These are phyloP conservation scores for Zosterops pallidus DNA, from an alignment of 2,113 vertebrate genomes.

Conservation along the genomic window DNA sequence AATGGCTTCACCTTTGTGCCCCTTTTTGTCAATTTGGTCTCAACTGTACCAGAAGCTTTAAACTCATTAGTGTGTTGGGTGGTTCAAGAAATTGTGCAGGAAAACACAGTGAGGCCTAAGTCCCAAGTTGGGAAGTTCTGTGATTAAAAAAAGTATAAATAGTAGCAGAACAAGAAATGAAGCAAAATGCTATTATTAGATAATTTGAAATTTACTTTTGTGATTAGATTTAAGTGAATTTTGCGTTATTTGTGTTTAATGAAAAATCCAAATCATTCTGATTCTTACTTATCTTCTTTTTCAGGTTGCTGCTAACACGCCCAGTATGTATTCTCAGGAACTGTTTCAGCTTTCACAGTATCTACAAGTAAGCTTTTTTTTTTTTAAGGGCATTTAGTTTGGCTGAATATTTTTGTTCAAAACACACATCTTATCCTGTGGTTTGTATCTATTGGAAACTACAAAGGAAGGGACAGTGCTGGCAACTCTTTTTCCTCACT, in stretches of 20 bases:
- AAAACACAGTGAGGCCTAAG: background rate
- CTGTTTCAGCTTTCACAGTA: slow-evolving; percentile 99
- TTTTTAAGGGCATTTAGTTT: background rate
- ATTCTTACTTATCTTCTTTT: background rate
- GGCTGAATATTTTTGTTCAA: background rate
- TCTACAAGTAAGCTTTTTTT: slow-evolving; percentile 88
- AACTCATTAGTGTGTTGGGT: background rate
- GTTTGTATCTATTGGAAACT: background rate
- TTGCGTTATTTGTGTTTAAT: background rate
- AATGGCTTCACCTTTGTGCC: background rate
- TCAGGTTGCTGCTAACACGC: slow-evolving; percentile 97
- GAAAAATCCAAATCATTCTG: background rate
- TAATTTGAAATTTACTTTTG: background rate
- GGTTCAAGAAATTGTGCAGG: background rate
- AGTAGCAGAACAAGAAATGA: background rate
- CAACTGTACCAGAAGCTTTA: background rate
- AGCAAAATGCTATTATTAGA: background rate
- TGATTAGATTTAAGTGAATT: background rate
- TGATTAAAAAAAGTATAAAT: background rate
- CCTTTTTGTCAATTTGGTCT: background rate
- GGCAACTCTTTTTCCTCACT: background rate
- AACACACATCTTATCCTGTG: background rate
- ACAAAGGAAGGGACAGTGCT: background rate
- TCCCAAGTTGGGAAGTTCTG: background rate
- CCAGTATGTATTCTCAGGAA: slow-evolving; percentile 99